Percentiles rank a stretch among this genome's conserved stretches.
Evolutionary conservation across 2,888 invertebrate genomes (phyloP).

Genomic region (Xylota sylvarum): DNA sequence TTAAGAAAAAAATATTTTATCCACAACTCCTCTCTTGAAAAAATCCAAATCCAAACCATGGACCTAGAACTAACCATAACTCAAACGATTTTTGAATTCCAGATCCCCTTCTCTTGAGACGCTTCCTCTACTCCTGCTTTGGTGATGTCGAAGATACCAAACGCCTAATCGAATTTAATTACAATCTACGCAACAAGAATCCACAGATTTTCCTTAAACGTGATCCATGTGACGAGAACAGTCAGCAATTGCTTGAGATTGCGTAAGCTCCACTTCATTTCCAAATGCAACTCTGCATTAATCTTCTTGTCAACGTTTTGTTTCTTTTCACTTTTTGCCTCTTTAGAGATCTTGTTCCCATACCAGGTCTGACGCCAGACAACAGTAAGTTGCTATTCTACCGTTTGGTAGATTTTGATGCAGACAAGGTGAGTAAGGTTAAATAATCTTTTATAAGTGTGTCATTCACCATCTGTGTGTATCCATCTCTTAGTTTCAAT

Average conservation of each 20-base stretch:
- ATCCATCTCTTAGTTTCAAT: slow-evolving; percentile 85
- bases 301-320: not conserved
- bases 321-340: slow-evolving; percentile 77
- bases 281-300: not conserved
- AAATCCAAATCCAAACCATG: not conserved
- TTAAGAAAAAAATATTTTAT: not conserved
- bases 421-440: slow-evolving; percentile 85
- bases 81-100: not conserved
- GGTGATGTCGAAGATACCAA: slow-evolving; percentile 82
- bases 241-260: slow-evolving; percentile 81
- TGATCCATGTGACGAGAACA: slow-evolving; percentile 84
- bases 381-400: slow-evolving; percentile 89
- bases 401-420: slow-evolving; percentile 87
- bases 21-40: not conserved
- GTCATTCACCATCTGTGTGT: not conserved
- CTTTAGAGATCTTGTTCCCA: slow-evolving; percentile 88
- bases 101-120: slow-evolving; percentile 79
- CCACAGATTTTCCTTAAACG: slow-evolving; percentile 86
- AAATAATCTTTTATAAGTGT: not conserved
- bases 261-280: slow-evolving; percentile 80
- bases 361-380: slow-evolving; percentile 88
- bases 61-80: not conserved
- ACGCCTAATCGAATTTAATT: slow-evolving; percentile 83
- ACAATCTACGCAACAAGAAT: slow-evolving; percentile 85
- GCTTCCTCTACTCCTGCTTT: slow-evolving; percentile 82